A percentile compares a stretch with the other conserved stretches of the same genome.
Evolutionary conservation across 2,797 vertebrate genomes (phyloP).

Genomic region (Xenops minutus): DNA sequence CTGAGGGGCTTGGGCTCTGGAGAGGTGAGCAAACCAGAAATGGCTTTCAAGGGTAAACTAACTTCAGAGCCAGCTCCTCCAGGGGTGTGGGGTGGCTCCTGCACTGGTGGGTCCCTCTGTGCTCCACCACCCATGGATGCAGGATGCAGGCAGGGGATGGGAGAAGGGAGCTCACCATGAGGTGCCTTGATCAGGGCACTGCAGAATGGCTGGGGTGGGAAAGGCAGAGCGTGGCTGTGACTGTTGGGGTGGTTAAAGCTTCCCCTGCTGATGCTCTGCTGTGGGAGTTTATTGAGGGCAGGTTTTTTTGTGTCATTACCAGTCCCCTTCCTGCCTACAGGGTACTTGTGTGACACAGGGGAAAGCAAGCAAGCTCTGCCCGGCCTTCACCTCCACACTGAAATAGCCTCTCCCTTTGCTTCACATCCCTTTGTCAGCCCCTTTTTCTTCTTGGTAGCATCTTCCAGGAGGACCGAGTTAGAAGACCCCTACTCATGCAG

Average conservation of each 20-base stretch:
- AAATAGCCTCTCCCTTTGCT: not conserved
- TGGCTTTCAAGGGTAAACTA: not conserved
- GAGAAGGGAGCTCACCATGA: not conserved
- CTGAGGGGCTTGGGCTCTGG: not conserved
- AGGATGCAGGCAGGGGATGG: fast-evolving
- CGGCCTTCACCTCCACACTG: not conserved
- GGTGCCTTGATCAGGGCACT: not conserved
- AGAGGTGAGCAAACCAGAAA: not conserved
- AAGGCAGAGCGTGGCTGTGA: not conserved
- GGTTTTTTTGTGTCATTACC: not conserved
- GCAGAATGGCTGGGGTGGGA: not conserved
- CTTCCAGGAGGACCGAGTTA: not conserved
- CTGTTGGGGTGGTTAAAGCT: fast-evolving
- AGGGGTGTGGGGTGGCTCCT: not conserved
- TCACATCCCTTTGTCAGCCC: not conserved
- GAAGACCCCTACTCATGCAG: not conserved
- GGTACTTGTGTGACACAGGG: not conserved
- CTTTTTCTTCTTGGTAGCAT: not conserved
- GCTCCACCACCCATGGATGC: fast-evolving
- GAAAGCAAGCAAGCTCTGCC: not conserved
- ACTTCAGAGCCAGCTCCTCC: not conserved
- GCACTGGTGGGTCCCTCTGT: fast-evolving
- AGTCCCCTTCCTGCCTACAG: not conserved
- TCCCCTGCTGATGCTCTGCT: not conserved
- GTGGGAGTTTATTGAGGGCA: not conserved